Evolutionary conservation across 2,797 vertebrate species (phyloP), one percentile per base, ranked within the genome.

Genomic region (Liparis tanakae): DNA sequence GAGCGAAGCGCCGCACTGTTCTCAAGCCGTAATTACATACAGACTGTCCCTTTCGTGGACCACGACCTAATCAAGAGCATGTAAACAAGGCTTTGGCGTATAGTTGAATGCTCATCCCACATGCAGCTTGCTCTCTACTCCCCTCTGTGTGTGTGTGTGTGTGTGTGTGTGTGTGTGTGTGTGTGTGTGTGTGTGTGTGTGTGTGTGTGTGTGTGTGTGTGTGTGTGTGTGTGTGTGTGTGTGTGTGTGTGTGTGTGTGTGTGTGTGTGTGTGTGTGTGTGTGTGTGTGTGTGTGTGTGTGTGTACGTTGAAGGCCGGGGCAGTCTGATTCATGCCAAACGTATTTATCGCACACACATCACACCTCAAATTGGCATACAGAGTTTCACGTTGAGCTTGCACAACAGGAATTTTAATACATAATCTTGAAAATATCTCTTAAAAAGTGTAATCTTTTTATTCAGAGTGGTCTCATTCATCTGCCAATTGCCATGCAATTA

Each of bases 401-500:
- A 15, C 48, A 69, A 53, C 54, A 54, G 41, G 5, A 13, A 41
- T 78, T 73, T 61, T 70, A 64, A 67, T 72, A 34, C 46, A 20
- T 61, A 68, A 76, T 86, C 60, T 77, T 58, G 61, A 61, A 70
- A 77, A 70, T 13, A 73, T 80, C 33, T 68, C 55, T 36, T n/a
- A 74, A 22, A 36, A 10, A 8, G 78, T 85, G 84, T 91, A 83
- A 77, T 60, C 87, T 79, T 55, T 65, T 64, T 22, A 53, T 59
- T 70, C 44, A 39, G 64, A 58, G 63, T 22, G 12, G 85, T 85
- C 85, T 80, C 68, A 43, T 89, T 90, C 67, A 82, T 90, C 83
- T 83, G 71, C 78, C 88, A 82, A 86, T 86, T 79, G 71, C 81
- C 25, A 58, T 70, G 79, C 80, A 87, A 83, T 93, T 91, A 93